Conservation (phyloP, 2,797 vertebrate species). For the Phataginus tricuspis region DNA sequence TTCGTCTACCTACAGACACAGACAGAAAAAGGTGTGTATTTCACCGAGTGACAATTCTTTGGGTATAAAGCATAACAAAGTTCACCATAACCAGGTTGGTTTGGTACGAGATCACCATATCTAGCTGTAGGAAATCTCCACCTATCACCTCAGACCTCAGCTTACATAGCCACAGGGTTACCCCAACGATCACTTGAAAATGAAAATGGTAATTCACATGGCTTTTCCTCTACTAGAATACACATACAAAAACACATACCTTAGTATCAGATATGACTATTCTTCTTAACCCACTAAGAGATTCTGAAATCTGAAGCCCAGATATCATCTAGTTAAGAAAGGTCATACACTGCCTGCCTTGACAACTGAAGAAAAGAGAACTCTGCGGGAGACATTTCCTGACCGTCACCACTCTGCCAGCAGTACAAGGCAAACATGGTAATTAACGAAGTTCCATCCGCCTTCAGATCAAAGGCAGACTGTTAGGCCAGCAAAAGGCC, state of each 20-base stretch:
- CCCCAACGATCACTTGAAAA: slow-evolving; percentile 34
- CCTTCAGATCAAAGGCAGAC: slow-evolving; percentile 72
- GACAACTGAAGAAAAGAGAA: slow-evolving; percentile 45
- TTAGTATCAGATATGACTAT: neutral
- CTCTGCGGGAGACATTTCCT: slow-evolving; percentile 51
- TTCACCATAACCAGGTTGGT: neutral
- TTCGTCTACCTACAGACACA: slow-evolving; percentile 91
- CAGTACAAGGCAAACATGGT: slow-evolving; percentile 48
- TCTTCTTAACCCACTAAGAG: neutral
- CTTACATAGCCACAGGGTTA: neutral
- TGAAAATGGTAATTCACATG: neutral
- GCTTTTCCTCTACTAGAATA: slow-evolving; percentile 26
- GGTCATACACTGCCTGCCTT: neutral
- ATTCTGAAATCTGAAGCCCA: slow-evolving; percentile 45
- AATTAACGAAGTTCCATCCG: slow-evolving; percentile 62
- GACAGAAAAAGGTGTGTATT: slow-evolving; percentile 33
- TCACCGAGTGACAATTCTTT: neutral
- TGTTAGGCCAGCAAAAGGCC: slow-evolving; percentile 57
- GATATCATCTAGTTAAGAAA: slow-evolving; percentile 46
- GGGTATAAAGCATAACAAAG: neutral
- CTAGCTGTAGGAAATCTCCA: neutral
- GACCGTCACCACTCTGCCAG: slow-evolving; percentile 36
- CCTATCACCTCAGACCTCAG: neutral
- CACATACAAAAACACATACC: neutral
- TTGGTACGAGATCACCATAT: neutral